Conservation (phyloP, 2,113 vertebrate genomes). For the Mormyrus lacerda region DNA sequence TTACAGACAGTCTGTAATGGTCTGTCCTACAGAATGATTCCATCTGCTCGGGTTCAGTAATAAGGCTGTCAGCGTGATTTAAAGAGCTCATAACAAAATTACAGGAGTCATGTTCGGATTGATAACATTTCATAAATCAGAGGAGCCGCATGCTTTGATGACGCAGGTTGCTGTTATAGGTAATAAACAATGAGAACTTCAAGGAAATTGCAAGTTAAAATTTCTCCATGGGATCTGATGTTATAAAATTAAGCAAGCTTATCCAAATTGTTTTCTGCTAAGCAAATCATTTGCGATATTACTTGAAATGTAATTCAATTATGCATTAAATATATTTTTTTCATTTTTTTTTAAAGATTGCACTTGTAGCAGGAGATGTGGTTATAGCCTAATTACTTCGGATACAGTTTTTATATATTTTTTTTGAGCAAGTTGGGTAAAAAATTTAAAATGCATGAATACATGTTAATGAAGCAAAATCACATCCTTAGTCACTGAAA, state of each 20-base stretch:
- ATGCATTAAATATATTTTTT: background rate
- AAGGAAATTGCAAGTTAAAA: background rate
- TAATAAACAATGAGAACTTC: background rate
- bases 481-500: background rate
- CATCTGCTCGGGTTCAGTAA: conserved; percentile 27
- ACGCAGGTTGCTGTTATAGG: background rate
- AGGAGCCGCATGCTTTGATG: conserved; percentile 12
- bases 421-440: background rate
- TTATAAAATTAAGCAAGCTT: background rate
- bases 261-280: background rate
- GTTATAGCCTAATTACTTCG: background rate
- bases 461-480: background rate
- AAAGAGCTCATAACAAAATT: conserved; percentile 25
- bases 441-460: background rate
- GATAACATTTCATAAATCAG: conserved; percentile 32
- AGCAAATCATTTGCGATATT: background rate
- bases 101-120: conserved; percentile 28
- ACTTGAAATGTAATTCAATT: background rate
- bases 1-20: conserved; percentile 8
- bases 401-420: background rate
- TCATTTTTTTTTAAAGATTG: background rate
- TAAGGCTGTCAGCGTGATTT: conserved; percentile 38
- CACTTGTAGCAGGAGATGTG: background rate
- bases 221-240: background rate
- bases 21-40: background rate